Evolutionary conservation across 2,888 invertebrate species (phyloP).

Genomic region (Pristionchus exspectatus): DNA sequence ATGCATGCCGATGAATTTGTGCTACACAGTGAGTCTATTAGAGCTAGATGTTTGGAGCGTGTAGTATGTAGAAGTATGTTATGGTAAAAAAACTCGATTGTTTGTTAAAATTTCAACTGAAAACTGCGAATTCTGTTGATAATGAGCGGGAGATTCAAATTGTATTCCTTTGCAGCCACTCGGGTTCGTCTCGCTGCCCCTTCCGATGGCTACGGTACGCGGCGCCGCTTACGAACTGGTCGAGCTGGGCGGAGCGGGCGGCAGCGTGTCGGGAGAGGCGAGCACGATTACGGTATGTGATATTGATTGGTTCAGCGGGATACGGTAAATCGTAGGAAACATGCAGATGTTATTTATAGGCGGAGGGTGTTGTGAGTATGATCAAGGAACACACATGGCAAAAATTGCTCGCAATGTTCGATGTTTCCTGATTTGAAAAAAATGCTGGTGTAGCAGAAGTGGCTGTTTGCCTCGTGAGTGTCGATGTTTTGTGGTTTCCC

Average conservation of each 20-base stretch:
- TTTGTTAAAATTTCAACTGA: no score
- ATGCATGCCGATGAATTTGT: no score
- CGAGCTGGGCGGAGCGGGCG: conserved; percentile 58
- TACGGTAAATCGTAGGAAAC: not conserved
- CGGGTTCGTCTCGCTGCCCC: conserved; percentile 60
- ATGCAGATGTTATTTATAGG: not conserved
- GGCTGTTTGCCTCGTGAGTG: not conserved
- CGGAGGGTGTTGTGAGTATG: not conserved
- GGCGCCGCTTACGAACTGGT: conserved; percentile 61
- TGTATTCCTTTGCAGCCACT: conserved; percentile 56
- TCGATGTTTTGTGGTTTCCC: not conserved
- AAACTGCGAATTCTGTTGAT: no score
- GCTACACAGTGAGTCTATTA: no score
- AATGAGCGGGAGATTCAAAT: conserved; percentile 20
- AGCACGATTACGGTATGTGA: conserved; percentile 58
- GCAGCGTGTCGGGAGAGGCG: conserved; percentile 56
- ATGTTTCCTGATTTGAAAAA: no score
- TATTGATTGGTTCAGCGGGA: no score
- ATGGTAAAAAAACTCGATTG: no score
- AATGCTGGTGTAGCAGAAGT: no score
- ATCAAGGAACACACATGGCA: no score
- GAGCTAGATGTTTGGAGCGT: no score
- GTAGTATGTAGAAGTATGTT: no score
- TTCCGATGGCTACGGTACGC: conserved; percentile 56
- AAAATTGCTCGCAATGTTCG: no score